Percentiles rank a stretch among this genome's conserved stretches.
Conservation (phyloP, 30 jellyfish, hydroid and myxozoan species). For the Cassiopea xamachana region DNA sequence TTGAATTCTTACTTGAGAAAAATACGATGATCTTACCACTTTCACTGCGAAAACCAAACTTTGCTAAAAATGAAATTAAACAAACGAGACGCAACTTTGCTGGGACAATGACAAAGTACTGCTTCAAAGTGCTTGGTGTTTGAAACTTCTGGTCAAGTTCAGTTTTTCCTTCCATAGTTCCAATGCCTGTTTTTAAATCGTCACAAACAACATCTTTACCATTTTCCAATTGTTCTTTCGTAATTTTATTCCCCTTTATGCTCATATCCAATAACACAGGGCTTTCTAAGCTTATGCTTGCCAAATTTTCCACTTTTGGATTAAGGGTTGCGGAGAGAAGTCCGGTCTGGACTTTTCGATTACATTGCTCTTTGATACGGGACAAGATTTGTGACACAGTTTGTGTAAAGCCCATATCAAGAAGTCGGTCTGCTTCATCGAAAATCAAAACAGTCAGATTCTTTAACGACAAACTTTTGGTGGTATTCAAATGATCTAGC, state of each 20-base stretch:
- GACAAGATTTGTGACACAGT: slow-evolving; percentile 62
- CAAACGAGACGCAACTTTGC: slow-evolving; percentile 91
- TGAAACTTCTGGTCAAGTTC: slow-evolving; percentile 9
- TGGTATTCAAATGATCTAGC: slow-evolving; percentile 85
- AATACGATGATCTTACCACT: slow-evolving; percentile 83
- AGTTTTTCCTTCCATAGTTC: neutral
- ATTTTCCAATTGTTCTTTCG: neutral
- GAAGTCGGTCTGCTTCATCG: slow-evolving; percentile 97
- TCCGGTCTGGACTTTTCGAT: slow-evolving; percentile 64
- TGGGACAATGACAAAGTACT: slow-evolving; percentile 84
- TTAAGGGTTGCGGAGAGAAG: slow-evolving; percentile 93
- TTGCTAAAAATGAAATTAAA: slow-evolving; percentile 55
- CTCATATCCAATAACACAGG: slow-evolving; percentile 74
- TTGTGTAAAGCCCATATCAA: slow-evolving; percentile 93
- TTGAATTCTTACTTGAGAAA: slow-evolving; percentile 79
- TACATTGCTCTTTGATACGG: slow-evolving; percentile 39
- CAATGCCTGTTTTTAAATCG: neutral
- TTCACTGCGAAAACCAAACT: slow-evolving; percentile 2
- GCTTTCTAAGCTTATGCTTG: slow-evolving; percentile 70
- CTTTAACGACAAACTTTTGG: slow-evolving; percentile 79
- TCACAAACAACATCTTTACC: neutral
- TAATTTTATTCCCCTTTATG: neutral
- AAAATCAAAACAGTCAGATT: slow-evolving; percentile 61
- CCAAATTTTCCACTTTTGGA: slow-evolving; percentile 71
- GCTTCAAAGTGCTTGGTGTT: slow-evolving; percentile 78